Percentiles rank a stretch among this genome's conserved stretches.
These are phyloP conservation scores for Bombus waltoni DNA, from an alignment of 1,140 invertebrate species.

Conservation along the genomic window DNA sequence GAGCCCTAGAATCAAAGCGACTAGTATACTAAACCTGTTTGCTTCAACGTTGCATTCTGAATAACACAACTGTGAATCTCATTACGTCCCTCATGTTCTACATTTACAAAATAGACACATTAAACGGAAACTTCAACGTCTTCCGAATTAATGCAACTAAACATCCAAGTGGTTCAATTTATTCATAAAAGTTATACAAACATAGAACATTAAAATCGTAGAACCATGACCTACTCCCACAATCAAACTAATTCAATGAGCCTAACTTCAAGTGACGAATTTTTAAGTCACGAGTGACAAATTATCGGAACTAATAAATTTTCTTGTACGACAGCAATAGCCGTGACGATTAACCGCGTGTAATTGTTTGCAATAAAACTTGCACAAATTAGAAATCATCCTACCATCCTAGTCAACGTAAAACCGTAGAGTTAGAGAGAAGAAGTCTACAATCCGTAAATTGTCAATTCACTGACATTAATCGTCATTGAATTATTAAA, in stretches of 20 bases:
- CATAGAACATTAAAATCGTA: not conserved
- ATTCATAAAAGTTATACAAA: not conserved
- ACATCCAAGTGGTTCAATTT: not conserved
- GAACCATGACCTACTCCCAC: no score
- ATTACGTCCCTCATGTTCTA: not conserved
- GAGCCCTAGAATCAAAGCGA: slow-evolving; percentile 21
- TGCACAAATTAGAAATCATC: no score
- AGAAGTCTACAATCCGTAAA: no score
- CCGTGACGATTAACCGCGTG: no score
- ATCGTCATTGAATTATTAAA: no score
- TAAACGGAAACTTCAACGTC: not conserved
- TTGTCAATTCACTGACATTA: no score
- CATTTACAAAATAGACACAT: not conserved
- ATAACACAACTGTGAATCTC: not conserved
- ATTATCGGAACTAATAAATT: no score
- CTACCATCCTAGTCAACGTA: no score
- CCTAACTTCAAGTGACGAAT: not conserved
- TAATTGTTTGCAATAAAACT: no score
- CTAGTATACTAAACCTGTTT: not conserved
- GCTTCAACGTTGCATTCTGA: not conserved
- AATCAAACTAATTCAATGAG: not conserved
- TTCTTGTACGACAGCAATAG: no score
- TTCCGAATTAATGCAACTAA: not conserved
- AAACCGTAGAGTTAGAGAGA: no score
- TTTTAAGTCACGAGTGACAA: no score